Conservation (phyloP, 2,888 invertebrate genomes). For the Zelleria hepariella region DNA sequence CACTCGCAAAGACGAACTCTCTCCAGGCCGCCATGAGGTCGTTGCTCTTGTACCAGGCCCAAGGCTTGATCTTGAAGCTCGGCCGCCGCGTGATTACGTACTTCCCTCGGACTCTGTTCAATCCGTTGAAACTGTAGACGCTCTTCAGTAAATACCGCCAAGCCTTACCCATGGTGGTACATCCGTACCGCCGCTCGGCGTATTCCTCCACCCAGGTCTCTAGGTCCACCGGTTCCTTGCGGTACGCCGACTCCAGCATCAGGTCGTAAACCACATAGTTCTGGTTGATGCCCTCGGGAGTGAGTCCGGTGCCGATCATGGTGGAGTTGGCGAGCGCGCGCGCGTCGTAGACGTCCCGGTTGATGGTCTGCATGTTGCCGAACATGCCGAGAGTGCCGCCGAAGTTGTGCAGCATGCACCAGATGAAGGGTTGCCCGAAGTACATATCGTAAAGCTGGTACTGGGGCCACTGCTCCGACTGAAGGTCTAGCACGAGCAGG, state of each 20-base stretch:
- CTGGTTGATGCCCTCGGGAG: constrained; percentile 96
- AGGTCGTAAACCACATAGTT: constrained; percentile 95
- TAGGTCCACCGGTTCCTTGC: constrained; percentile 71
- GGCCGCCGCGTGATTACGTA: constrained; percentile 81
- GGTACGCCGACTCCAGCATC: constrained; percentile 88
- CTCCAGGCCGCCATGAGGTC: constrained; percentile 72
- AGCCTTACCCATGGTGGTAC: constrained; percentile 67
- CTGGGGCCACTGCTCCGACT: constrained; percentile 88
- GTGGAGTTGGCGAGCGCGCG: constrained; percentile 76
- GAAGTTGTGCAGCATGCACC: constrained; percentile 98
- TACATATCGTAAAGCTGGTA: constrained; percentile 83
- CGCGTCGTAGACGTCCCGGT: constrained; percentile 74
- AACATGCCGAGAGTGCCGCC: constrained; percentile 95
- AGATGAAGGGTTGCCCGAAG: constrained; percentile 95
- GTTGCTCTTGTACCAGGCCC: constrained; percentile 80
- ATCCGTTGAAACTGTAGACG: constrained; percentile 80
- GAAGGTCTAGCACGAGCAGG: constrained; percentile 90
- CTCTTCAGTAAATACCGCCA: constrained; percentile 78
- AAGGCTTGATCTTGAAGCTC: constrained; percentile 74
- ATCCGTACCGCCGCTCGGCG: constrained; percentile 81
- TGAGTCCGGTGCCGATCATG: constrained; percentile 91
- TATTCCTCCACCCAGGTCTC: constrained; percentile 77
- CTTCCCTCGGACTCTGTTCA: constrained; percentile 78
- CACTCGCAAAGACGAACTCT: constrained; percentile 35
- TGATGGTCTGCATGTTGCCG: constrained; percentile 84